Base-by-base conservation (phyloP, 2,797 vertebrate genomes). In the Yasuhikotakia modesta region DNA sequence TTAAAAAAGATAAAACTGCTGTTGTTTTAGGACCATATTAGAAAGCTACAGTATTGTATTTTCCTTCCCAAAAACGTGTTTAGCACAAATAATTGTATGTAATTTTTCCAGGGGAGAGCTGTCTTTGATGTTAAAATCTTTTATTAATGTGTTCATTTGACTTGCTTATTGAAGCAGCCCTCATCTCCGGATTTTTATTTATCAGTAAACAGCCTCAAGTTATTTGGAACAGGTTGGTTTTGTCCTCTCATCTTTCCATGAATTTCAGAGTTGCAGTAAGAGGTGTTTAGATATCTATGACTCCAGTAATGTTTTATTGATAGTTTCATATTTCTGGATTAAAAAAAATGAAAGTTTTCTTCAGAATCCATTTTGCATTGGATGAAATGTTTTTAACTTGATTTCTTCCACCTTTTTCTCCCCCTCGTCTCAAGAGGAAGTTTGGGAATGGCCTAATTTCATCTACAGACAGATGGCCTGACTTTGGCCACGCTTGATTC, bases 121-220 rank as follows among this genome's bases (percentile, higher is more conserved):
- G 74, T 71, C 71, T 87, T 86, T 86, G 84, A 86, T 88, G 82
- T 83, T 53, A 70, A 76, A 77, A 83, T 85, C 76, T 86, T 87
- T 87, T 84, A 83, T 87, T 84, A 78, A 88, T 84, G 74, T 82
- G 80, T 87, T 88, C 5, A 82, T 84, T 87, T 89, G n/a, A 72
- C 61, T 50, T 83, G 81, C 79, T 73, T 80, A 48, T 79, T 82
- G 82, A 81, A 73, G 52, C 60, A 65, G 21, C 52, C 14, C 57
- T 81, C 61, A 65, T 87, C 79, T 83, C 83, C 53, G 22, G 78
- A 72, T 73, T 84, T 84, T 81, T 70, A 82, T 85, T 87, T 78
- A 87, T 87, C 82, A 79, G 82, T 85, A 80, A 83, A 86, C 78
- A 83, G 84, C 81, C 82, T 84, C 35, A 63, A 85, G 87, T 81